Evolutionary conservation across 2,113 vertebrate species (phyloP).

Genomic region (Sialia sialis): DNA sequence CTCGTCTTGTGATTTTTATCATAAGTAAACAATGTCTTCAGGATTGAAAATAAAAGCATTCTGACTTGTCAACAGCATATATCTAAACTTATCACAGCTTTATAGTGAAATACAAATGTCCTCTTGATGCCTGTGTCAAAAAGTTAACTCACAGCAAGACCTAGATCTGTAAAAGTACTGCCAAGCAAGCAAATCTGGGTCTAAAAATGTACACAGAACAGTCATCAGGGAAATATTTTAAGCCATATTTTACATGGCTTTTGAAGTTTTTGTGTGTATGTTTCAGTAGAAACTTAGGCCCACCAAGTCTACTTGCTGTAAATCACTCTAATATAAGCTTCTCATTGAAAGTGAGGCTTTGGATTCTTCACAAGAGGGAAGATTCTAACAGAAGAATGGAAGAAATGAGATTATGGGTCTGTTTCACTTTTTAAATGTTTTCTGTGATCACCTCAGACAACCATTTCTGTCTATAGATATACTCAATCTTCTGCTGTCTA

Average conservation of each 20-base stretch:
- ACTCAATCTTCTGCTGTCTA: neutral
- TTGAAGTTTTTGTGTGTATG: neutral
- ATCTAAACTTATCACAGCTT: neutral
- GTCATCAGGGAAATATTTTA: neutral
- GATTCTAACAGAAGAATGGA: neutral
- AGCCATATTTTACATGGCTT: neutral
- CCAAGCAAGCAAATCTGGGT: neutral
- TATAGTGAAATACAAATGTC: neutral
- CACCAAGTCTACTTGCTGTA: neutral
- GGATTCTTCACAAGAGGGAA: neutral
- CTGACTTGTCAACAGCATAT: neutral
- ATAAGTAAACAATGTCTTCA: neutral
- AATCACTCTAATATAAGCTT: neutral
- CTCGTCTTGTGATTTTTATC: neutral
- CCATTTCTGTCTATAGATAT: neutral
- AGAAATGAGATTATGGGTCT: neutral
- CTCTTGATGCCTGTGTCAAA: neutral
- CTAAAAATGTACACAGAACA: neutral
- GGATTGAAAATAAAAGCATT: conserved; percentile 1
- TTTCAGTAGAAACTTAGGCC: neutral
- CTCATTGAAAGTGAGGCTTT: neutral
- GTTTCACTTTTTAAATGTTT: neutral
- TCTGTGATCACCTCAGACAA: neutral
- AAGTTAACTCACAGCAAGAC: neutral
- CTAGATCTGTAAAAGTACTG: neutral